These are phyloP conservation scores for Bellardia bayeri DNA, from an alignment of 2,888 invertebrate genomes.

Conservation along the genomic window DNA sequence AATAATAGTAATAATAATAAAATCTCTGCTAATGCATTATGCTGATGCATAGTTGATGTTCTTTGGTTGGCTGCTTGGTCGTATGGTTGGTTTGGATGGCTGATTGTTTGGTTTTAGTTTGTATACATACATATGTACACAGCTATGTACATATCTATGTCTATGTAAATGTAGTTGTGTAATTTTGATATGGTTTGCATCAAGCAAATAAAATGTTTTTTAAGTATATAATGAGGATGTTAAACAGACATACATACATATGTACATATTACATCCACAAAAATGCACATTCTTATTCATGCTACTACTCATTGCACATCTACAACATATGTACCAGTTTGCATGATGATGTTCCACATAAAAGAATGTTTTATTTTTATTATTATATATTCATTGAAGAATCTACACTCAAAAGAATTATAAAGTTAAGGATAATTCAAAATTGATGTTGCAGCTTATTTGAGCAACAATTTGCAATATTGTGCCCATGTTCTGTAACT, in stretches of 20 bases:
- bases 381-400: slow-evolving; percentile 38
- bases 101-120: slow-evolving; percentile 52
- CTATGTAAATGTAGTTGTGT: background rate
- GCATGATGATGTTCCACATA: slow-evolving; percentile 31
- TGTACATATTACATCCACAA: background rate
- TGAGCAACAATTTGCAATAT: too few species aligned
- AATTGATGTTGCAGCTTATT: too few species aligned
- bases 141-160: background rate
- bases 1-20: slow-evolving; percentile 58
- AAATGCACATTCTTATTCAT: background rate
- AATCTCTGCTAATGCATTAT: slow-evolving; percentile 72
- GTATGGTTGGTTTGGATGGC: slow-evolving; percentile 7
- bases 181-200: slow-evolving; percentile 56
- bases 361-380: slow-evolving; percentile 42
- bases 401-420: slow-evolving; percentile 26
- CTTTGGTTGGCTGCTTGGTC: slow-evolving; percentile 43
- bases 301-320: background rate
- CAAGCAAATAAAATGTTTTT: slow-evolving; percentile 64
- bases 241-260: slow-evolving; percentile 37
- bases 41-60: slow-evolving; percentile 71
- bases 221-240: slow-evolving; percentile 71
- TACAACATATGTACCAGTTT: slow-evolving; percentile 7
- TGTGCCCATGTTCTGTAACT: too few species aligned
- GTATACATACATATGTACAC: background rate
- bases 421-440: background rate